Percentiles rank a stretch among this genome's conserved stretches.
These are phyloP conservation scores for Rutilus rutilus DNA, from an alignment of 2,113 vertebrate species.

Conservation along the genomic window DNA sequence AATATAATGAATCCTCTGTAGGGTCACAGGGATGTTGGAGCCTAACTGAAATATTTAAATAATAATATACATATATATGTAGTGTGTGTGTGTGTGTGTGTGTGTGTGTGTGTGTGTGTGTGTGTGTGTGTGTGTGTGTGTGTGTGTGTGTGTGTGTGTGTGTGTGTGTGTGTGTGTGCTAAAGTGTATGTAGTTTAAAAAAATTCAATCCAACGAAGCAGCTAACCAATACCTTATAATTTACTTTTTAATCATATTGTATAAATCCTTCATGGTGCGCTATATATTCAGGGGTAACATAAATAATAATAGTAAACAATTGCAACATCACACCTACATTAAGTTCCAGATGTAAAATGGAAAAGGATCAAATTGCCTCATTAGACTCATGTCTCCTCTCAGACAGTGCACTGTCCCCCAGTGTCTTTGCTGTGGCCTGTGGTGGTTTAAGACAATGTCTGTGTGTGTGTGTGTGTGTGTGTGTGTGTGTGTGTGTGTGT, in stretches of 20 bases:
- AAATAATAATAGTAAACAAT: not conserved
- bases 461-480: slow-evolving; percentile 59
- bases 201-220: not conserved
- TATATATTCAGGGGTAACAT: not conserved
- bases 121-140: too few species aligned
- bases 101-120: not conserved
- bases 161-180: not conserved
- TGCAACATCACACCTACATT: not conserved
- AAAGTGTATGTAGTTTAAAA: not conserved
- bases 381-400: not conserved
- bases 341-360: not conserved
- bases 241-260: not conserved
- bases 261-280: not conserved
- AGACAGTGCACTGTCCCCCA: slow-evolving; percentile 18
- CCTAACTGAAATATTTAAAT: too few species aligned
- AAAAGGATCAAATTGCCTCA: not conserved
- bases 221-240: not conserved
- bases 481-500: slow-evolving; percentile 62
- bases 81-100: not conserved
- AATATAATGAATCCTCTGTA: not conserved
- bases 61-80: not conserved
- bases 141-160: too few species aligned
- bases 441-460: slow-evolving; percentile 6
- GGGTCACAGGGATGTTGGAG: not conserved
- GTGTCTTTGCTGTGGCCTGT: slow-evolving; percentile 70